Conservation (phyloP, 1,140 invertebrate species). For the Zaprionus capensis region DNA sequence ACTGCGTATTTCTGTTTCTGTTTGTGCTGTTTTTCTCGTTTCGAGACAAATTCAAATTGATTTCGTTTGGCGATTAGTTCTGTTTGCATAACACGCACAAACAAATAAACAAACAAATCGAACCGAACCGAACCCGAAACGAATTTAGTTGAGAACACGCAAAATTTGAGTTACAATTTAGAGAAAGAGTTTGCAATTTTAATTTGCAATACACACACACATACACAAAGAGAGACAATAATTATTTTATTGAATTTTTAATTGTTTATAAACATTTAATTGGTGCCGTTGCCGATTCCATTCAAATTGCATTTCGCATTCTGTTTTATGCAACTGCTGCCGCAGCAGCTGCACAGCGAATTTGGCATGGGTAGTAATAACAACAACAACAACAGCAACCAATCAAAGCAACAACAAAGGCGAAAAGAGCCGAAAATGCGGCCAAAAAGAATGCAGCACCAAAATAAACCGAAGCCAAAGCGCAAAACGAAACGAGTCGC, state of each 20-base stretch:
- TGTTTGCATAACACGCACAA: constrained; percentile 79
- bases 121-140: neutral
- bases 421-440: constrained; percentile 62
- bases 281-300: constrained; percentile 22
- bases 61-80: constrained; percentile 47
- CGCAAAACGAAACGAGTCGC: constrained; percentile 44
- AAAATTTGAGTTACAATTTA: constrained; percentile 1
- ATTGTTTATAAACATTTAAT: constrained; percentile 36
- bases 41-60: constrained; percentile 39
- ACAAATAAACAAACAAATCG: constrained; percentile 37
- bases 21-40: constrained; percentile 7
- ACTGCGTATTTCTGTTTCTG: constrained; percentile 8
- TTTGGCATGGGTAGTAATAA: constrained; percentile 56
- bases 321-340: constrained; percentile 73
- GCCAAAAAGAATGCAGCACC: constrained; percentile 77
- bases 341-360: constrained; percentile 38
- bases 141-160: constrained; percentile 25
- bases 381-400: constrained; percentile 28
- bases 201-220: neutral
- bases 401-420: constrained; percentile 5
- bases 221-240: neutral
- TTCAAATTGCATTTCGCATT: constrained; percentile 48
- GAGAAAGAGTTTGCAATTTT: neutral
- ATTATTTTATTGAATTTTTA: constrained; percentile 42
- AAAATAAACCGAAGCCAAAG: constrained; percentile 72